Percentiles rank a stretch among this genome's conserved stretches.
phyloP scores from a whole-genome alignment of 2,113 vertebrate genomes.

The Porphyrio hochstetteri region DNA sequence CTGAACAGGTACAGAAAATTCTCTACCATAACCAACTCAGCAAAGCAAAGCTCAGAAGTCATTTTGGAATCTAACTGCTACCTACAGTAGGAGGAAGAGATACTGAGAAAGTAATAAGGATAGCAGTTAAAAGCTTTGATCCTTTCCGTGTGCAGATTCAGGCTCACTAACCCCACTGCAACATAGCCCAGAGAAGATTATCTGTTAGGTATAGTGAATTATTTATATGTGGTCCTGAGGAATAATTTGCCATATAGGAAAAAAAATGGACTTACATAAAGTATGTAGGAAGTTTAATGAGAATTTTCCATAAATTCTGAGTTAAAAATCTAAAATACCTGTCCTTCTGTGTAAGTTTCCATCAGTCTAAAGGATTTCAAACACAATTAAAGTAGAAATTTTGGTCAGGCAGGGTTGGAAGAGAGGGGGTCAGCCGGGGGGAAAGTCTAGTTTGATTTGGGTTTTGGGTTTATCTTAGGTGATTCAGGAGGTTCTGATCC shows the following conservation, averaged over 20 bases:
- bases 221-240: not conserved
- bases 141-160: not conserved
- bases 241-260: not conserved
- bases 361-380: not conserved
- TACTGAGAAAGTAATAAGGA: not conserved
- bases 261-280: not conserved
- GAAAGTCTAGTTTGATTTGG: not conserved
- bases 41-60: not conserved
- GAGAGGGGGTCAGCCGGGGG: not conserved
- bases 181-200: not conserved
- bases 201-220: not conserved
- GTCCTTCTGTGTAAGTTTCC: not conserved
- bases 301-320: not conserved
- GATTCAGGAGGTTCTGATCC: not conserved
- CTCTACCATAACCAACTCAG: not conserved
- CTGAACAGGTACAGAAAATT: not conserved
- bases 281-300: not conserved
- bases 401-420: not conserved
- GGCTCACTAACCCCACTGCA: not conserved
- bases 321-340: not conserved
- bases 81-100: not conserved
- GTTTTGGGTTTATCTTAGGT: not conserved
- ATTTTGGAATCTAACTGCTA: not conserved
- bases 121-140: not conserved
- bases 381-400: fast-evolving